These are phyloP conservation scores for Lymantria dispar DNA, from an alignment of 2,888 invertebrate genomes.

Conservation along the genomic window DNA sequence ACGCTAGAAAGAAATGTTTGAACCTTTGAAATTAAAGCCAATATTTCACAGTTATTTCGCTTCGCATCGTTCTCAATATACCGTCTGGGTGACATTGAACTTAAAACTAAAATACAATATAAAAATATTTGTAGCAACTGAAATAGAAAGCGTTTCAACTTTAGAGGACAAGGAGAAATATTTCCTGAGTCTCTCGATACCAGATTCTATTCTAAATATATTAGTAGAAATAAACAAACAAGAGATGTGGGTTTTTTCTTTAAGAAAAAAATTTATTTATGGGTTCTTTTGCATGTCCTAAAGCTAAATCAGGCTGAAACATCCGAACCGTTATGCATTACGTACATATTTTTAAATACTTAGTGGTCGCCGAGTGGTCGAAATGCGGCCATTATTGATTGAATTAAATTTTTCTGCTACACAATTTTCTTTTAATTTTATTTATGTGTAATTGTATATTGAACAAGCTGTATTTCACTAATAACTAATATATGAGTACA, in stretches of 20 bases:
- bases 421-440: too few relatives aligned
- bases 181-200: conserved; percentile 18
- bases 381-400: too few relatives aligned
- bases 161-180: conserved; percentile 41
- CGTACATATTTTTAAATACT: not conserved
- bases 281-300: conserved; percentile 14
- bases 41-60: conserved; percentile 28
- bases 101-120: conserved; percentile 53
- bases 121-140: conserved; percentile 26
- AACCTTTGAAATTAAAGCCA: conserved; percentile 28
- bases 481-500: too few relatives aligned
- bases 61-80: conserved; percentile 48
- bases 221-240: conserved; percentile 13
- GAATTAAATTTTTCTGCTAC: too few relatives aligned
- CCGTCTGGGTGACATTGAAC: conserved; percentile 60
- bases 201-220: conserved; percentile 18
- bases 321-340: not conserved
- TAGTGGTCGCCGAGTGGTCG: too few relatives aligned
- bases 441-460: too few relatives aligned
- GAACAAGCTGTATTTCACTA: too few relatives aligned
- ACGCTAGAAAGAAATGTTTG: conserved; percentile 9
- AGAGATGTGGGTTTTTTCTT: conserved; percentile 2
- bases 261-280: conserved; percentile 13
- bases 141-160: conserved; percentile 40
- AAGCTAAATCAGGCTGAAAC: conserved; percentile 14